phyloP scores from a whole-genome alignment of 53 echinoderm and acorn worm species.

The Patiria pectinifera region DNA sequence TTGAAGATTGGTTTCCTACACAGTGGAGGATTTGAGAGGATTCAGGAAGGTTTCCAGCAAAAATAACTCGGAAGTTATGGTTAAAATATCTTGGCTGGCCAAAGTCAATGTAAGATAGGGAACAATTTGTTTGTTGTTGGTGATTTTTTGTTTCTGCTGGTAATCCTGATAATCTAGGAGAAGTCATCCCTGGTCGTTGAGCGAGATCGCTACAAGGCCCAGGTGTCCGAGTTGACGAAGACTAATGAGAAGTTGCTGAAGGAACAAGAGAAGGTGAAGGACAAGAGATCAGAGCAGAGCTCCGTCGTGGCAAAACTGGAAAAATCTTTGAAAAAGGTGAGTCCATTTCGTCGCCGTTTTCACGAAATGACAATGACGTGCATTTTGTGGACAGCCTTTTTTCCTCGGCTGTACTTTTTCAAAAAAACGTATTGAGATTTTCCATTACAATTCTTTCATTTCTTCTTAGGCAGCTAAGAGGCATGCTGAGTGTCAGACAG shows the following conservation, averaged over 20 bases:
- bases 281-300: slow-evolving; percentile 72
- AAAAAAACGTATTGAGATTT: background rate
- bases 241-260: slow-evolving; percentile 53
- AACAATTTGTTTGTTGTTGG: background rate
- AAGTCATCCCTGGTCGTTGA: slow-evolving; percentile 61
- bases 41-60: no score
- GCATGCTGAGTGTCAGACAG: slow-evolving; percentile 76
- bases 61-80: no score
- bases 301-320: slow-evolving; percentile 77
- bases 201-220: slow-evolving; percentile 55
- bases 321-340: slow-evolving; percentile 86
- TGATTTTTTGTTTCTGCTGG: background rate
- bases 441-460: background rate
- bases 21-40: no score
- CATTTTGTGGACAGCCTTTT: no score
- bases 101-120: no score
- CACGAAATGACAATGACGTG: no score
- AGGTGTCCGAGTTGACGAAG: slow-evolving; percentile 52
- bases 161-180: slow-evolving; percentile 50
- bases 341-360: no score
- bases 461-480: slow-evolving; percentile 73
- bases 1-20: no score
- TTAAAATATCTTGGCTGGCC: no score
- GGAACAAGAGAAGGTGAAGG: slow-evolving; percentile 47
- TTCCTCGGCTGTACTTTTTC: background rate